Evolutionary conservation across 1,140 invertebrate species (phyloP).

Genomic region (Onthophagus taurus): DNA sequence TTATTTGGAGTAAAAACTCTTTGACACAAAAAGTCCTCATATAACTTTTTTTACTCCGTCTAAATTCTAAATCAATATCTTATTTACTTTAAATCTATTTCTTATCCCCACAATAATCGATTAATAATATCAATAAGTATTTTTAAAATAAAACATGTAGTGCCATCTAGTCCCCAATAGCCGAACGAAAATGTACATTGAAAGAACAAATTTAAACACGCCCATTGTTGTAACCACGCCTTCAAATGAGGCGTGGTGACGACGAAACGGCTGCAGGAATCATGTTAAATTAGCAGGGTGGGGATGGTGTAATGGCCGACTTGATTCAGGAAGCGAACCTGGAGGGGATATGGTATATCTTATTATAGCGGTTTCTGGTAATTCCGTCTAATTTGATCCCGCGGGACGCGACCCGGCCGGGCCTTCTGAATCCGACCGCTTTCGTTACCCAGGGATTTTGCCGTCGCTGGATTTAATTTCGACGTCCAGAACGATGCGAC

Average conservation of each 20-base stretch:
- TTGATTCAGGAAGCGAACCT: too few relatives aligned
- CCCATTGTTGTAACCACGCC: background rate
- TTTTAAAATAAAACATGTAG: background rate
- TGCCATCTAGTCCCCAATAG: background rate
- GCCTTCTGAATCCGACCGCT: slow-evolving; percentile 9
- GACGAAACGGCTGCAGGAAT: too few relatives aligned
- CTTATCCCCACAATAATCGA: too few relatives aligned
- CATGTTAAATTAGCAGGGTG: slow-evolving; percentile 25
- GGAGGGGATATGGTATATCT: slow-evolving; percentile 38
- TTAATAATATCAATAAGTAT: slow-evolving; percentile 2
- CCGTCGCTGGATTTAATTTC: too few relatives aligned
- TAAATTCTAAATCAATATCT: too few relatives aligned
- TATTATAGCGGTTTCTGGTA: slow-evolving; percentile 35
- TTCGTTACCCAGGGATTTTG: too few relatives aligned
- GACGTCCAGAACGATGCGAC: too few relatives aligned
- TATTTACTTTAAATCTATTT: too few relatives aligned
- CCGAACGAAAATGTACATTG: background rate
- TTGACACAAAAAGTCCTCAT: too few relatives aligned
- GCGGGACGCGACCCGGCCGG: slow-evolving; percentile 22
- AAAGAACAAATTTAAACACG: background rate
- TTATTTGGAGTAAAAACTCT: too few relatives aligned
- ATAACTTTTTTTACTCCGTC: too few relatives aligned
- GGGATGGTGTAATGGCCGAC: slow-evolving; percentile 36
- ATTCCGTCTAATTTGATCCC: slow-evolving; percentile 38
- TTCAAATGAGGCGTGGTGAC: slow-evolving; percentile 9